These are phyloP conservation scores for Agrilus mali DNA, from an alignment of 2,888 invertebrate genomes.

Conservation along the genomic window DNA sequence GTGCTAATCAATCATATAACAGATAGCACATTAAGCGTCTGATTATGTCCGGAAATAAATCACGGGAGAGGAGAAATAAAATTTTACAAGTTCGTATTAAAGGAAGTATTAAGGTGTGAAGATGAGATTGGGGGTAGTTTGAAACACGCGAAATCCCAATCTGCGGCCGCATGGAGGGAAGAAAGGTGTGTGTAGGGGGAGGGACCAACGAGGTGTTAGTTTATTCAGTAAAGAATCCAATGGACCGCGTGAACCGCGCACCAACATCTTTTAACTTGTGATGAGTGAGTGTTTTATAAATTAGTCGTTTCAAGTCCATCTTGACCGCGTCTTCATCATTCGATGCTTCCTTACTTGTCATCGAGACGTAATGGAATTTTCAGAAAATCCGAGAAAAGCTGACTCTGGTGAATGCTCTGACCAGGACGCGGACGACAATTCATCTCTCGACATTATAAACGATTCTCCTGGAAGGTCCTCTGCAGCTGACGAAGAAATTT, in stretches of 20 bases:
- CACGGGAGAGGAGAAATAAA: constrained; percentile 4
- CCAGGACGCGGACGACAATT: constrained; percentile 20
- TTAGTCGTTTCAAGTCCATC: too few species aligned
- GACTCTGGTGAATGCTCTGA: constrained; percentile 16
- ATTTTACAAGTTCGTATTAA: constrained; percentile 19
- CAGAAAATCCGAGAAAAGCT: constrained; percentile 7
- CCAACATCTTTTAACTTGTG: background rate
- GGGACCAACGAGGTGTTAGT: constrained; percentile 24
- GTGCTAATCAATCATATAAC: too few species aligned
- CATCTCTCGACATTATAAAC: constrained; percentile 24
- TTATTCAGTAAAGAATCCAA: constrained; percentile 29
- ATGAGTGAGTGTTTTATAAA: too few species aligned
- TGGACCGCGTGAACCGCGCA: constrained; percentile 18
- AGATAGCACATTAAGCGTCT: too few species aligned
- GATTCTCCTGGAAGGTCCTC: constrained; percentile 14
- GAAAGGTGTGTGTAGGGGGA: constrained; percentile 14
- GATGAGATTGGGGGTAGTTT: constrained; percentile 30
- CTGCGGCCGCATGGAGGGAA: constrained; percentile 20
- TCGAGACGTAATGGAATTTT: too few species aligned
- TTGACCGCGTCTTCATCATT: background rate
- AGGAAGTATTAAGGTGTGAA: constrained; percentile 31
- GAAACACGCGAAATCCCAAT: constrained; percentile 35
- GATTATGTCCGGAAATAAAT: too few species aligned
- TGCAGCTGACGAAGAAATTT: constrained; percentile 14
- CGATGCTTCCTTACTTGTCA: background rate